Conservation (phyloP, 2,888 invertebrate species). For the Athetis lepigone region DNA sequence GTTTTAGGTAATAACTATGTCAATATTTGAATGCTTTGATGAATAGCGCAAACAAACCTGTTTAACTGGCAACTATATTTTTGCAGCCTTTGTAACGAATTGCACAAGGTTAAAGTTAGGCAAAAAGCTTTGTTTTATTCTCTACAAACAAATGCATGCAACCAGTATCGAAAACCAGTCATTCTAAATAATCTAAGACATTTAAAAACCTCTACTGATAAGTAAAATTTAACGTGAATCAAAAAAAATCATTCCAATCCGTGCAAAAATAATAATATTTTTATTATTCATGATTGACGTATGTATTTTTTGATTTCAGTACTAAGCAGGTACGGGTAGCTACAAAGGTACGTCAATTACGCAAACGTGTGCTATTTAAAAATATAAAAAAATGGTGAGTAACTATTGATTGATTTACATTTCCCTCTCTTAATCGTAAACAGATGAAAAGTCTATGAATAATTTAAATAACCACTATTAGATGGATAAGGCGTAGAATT, state of each 20-base stretch:
- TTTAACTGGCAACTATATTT: slow-evolving; percentile 38
- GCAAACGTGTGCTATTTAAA: neutral
- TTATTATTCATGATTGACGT: too few species aligned
- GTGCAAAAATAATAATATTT: too few species aligned
- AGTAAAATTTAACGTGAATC: too few species aligned
- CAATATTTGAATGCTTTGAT: slow-evolving; percentile 31
- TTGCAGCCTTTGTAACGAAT: slow-evolving; percentile 35
- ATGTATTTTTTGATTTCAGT: too few species aligned
- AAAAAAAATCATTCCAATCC: too few species aligned
- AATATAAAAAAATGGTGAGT: neutral
- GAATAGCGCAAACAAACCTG: slow-evolving; percentile 31
- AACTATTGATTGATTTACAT: slow-evolving; percentile 14
- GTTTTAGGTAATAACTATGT: slow-evolving; percentile 18
- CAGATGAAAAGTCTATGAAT: neutral
- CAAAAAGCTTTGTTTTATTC: slow-evolving; percentile 1
- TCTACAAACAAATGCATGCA: neutral
- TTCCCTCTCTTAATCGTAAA: slow-evolving; percentile 12
- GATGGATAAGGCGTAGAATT: too few species aligned
- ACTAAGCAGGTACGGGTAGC: too few species aligned
- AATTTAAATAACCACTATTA: too few species aligned
- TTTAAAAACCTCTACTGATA: too few species aligned
- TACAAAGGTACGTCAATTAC: neutral
- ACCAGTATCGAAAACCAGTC: neutral
- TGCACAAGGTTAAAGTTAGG: slow-evolving; percentile 25
- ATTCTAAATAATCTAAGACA: too few species aligned